Evolutionary conservation across 2,888 invertebrate species (phyloP).

Genomic region (Machimus rusticus): DNA sequence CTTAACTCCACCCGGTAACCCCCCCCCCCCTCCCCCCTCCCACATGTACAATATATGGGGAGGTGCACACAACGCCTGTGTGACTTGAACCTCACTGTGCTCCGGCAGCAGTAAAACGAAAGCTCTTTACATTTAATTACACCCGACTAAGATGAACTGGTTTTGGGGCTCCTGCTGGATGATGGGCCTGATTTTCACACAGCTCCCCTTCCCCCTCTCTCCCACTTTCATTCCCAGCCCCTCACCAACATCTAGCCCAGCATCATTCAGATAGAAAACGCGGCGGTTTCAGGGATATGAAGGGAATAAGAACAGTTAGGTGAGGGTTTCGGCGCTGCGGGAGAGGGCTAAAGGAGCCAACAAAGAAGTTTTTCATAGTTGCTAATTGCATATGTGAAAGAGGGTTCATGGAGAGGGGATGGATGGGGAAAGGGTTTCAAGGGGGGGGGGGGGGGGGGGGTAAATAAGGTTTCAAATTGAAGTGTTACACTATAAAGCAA

Average conservation of each 20-base stretch:
- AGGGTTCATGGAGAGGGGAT: background rate
- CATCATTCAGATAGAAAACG: no score
- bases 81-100: background rate
- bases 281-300: background rate
- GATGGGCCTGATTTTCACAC: background rate
- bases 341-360: background rate
- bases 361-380: constrained; percentile 13
- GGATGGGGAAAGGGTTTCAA: no score
- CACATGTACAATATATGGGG: background rate
- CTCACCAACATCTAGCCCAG: background rate
- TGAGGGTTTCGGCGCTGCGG: background rate
- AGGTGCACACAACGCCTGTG: background rate
- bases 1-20: no score
- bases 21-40: no score
- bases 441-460: background rate
- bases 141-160: constrained; percentile 11
- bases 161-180: background rate
- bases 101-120: background rate
- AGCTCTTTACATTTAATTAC: constrained; percentile 23
- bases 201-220: background rate
- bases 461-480: background rate
- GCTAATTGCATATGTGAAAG: constrained; percentile 11
- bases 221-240: no score
- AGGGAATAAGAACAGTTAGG: background rate
- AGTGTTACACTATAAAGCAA: background rate